Evolutionary conservation across 2,797 vertebrate genomes (phyloP), one percentile per base, ranked within the genome.

Genomic region (Coranthus polyacanthus): DNA sequence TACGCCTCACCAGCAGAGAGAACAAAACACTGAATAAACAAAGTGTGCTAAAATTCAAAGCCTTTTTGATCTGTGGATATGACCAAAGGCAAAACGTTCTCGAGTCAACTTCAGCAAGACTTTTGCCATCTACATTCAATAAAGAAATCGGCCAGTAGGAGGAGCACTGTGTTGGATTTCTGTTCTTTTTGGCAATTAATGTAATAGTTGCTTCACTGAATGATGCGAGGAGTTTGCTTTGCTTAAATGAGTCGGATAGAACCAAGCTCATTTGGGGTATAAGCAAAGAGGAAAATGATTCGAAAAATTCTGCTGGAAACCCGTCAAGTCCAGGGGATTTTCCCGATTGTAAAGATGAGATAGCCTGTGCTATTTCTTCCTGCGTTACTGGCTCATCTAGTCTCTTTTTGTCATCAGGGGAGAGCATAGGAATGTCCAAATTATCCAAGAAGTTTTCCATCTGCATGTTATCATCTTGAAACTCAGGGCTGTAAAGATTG

Each of bases 161-260:
- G n/a, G n/a, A n/a, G n/a, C n/a, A n/a, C n/a, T n/a, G n/a, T 26
- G 24, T 26, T 3, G 6, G 24, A 26, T 26, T 2, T 55, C 12
- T 1, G 3, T 4, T 7, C 16, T 55, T 56, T 4, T 56, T 66
- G 43, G 16, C 9, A 11, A 57, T 42, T n/a, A 56, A 10, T 9
- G 18, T 68, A 26, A 47, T 47, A 12, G 24, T 22, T 20, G 64
- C 45, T 4, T 57, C 12, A 16, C 13, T 2, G 0, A 58, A 12
- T 41, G 46, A 42, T 34, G 24, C 1, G 6, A 37, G 24, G 6
- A 67, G 37, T 6, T 55, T 56, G 3, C 22, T 34, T 13, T 21
- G 36, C 6, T 58, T 51, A 15, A 58, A 58, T 15, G 53, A 57
- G 6, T 67, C 38, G 1, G 44, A 67, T 0, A 43, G 1, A 6